phyloP scores from a whole-genome alignment of 2,888 invertebrate genomes.

The Petrolisthes cinctipes region DNA sequence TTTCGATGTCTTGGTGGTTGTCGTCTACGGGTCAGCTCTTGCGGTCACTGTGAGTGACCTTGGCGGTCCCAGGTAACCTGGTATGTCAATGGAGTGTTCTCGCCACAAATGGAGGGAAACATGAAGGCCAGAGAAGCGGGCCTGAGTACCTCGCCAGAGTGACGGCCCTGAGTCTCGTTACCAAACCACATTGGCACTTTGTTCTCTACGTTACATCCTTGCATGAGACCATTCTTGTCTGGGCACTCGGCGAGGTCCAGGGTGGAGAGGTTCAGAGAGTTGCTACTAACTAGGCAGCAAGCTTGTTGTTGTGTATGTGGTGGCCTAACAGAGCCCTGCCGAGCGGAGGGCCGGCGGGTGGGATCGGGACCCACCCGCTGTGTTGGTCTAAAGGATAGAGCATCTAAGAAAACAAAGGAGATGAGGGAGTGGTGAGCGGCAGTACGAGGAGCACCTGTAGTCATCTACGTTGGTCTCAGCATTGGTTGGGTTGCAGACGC shows the following conservation, averaged over 20 bases:
- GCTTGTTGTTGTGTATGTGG: constrained; percentile 31
- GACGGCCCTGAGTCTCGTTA: constrained; percentile 32
- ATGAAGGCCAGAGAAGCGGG: constrained; percentile 44
- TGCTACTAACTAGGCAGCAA: constrained; percentile 59
- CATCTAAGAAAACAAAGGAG: constrained; percentile 44
- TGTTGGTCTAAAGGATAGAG: constrained; percentile 46
- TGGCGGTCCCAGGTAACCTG: constrained; percentile 21
- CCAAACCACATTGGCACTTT: constrained; percentile 11
- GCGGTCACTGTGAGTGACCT: constrained; percentile 29
- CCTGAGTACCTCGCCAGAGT: constrained; percentile 40
- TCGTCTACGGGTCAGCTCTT: constrained; percentile 39
- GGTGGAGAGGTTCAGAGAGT: constrained; percentile 33
- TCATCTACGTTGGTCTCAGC: constrained; percentile 65
- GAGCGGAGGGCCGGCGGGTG: constrained; percentile 32
- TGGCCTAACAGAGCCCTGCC: constrained; percentile 39
- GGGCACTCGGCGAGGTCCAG: constrained; percentile 52
- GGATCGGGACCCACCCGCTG: constrained; percentile 28
- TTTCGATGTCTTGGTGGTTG: constrained; percentile 36
- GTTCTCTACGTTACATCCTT: constrained; percentile 36
- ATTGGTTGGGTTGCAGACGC: constrained; percentile 64
- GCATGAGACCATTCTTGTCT: constrained; percentile 33
- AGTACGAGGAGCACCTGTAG: constrained; percentile 62
- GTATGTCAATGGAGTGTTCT: constrained; percentile 44
- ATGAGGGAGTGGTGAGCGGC: constrained; percentile 22
- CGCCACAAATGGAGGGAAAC: constrained; percentile 31